Percentiles rank a stretch among this genome's conserved stretches.
These are phyloP conservation scores for Paragorgia papillata DNA, from an alignment of 92 coral and sea anemone genomes.

Conservation along the genomic window DNA sequence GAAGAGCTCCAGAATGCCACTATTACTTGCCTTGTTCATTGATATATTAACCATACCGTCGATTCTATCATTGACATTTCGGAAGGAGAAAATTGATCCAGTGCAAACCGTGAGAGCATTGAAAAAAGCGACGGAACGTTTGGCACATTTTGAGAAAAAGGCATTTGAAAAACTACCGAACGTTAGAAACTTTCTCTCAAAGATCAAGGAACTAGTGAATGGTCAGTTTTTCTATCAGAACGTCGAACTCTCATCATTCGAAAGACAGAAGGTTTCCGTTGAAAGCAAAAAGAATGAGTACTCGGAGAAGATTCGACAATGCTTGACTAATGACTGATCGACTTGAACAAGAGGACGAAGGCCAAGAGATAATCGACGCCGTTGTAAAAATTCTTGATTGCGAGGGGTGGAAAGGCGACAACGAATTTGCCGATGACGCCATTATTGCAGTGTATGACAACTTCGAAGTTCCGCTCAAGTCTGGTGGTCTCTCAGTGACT, in stretches of 20 bases:
- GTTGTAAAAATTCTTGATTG: conserved; percentile 21
- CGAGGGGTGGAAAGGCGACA: conserved; percentile 62
- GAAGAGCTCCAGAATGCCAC: conserved; percentile 26
- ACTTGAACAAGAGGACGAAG: conserved; percentile 31
- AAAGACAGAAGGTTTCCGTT: conserved; percentile 24
- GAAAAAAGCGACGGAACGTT: conserved; percentile 12
- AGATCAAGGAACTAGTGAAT: conserved; percentile 4
- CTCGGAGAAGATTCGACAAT: conserved; percentile 16
- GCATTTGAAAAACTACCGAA: conserved; percentile 28
- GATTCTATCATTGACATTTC: no score
- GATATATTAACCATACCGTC: conserved; percentile 1
- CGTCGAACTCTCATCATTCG: conserved; percentile 33
- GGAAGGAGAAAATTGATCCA: conserved; percentile 17
- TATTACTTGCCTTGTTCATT: conserved; percentile 5
- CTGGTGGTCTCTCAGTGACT: no score
- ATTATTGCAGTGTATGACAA: conserved; percentile 55
- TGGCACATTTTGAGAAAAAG: conserved; percentile 20
- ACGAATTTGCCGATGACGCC: conserved; percentile 58
- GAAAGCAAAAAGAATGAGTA: conserved; percentile 1
- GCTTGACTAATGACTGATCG: conserved; percentile 21
- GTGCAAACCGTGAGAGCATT: conserved; percentile 24
- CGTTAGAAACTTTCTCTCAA: conserved; percentile 16
- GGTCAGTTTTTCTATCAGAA: conserved; percentile 27
- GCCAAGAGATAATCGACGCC: conserved; percentile 23
- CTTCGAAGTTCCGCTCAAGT: conserved; percentile 63